Base-by-base conservation (phyloP, 1,140 invertebrate species). In the Heliconius melpomene region DNA sequence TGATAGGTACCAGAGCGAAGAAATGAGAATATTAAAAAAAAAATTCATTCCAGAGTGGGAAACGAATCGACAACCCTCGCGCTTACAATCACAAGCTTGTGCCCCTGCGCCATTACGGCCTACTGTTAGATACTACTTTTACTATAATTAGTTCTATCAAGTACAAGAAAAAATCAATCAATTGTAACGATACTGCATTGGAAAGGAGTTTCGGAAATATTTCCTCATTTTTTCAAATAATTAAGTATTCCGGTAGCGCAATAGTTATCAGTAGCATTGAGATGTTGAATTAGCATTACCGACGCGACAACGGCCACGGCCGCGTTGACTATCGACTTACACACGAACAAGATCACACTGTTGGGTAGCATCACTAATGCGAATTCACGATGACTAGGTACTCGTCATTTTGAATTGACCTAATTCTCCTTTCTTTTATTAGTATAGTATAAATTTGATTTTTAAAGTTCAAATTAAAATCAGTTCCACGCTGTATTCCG, bases 291-390 rank as follows among this genome's bases (percentile, higher is more conserved):
- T 91, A 89, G 88, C 86, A 91, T 90, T 89, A 83, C 87, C 86
- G 85, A 95, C 95, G 87, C 86, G 86, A 90, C 87, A 84, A 60
- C 81, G 18, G 91, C 90, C 83, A 95, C 89, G 81, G 94, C 87
- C 91, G 86, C 75, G 71, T 18, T 36, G 40, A 71, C 72, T 77
- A 79, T 75, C 75, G 71, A 77, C n/a, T 77, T 73, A 79, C 66
- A 72, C 46, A 54, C 57, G 66, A 74, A 32, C 57, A 66, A 16
- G 60, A 66, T 72, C 71, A 36, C 29, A 36, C 26, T 52, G 71
- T 74, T 77, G 77, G 70, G 13, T 79, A 79, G 81, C 81, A 82
- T 82, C 72, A 60, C 71, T 82, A 82, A 79, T 79, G 40, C 50
- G 52, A 32, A 75, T 18, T 38, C 71, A 3, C 71, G 20, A 72